Evolutionary conservation across 2,888 invertebrate species (phyloP).

Genomic region (Allolobophora icterica): DNA sequence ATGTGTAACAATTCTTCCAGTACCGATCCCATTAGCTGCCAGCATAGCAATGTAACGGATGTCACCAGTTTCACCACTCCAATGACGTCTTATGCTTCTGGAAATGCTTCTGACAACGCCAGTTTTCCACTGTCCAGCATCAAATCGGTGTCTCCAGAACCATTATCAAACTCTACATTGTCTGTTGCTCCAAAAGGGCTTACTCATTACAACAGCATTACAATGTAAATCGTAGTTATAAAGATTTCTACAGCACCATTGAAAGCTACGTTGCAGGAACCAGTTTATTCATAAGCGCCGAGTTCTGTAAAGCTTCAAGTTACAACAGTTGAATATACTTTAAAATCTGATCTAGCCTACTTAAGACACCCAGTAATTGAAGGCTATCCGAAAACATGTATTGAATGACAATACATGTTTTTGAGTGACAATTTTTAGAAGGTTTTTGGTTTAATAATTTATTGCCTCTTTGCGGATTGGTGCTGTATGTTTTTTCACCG

Average conservation of each 20-base stretch:
- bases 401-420: too few relatives aligned
- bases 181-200: background rate
- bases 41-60: slow-evolving; percentile 5
- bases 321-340: background rate
- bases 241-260: too few relatives aligned
- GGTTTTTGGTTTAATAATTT: slow-evolving; percentile 9
- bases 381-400: background rate
- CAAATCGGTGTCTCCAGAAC: background rate
- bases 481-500: background rate
- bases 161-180: background rate
- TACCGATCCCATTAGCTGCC: background rate
- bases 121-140: background rate
- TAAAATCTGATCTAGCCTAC: background rate
- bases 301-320: background rate
- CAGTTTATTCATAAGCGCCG: too few relatives aligned
- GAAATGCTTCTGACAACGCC: background rate
- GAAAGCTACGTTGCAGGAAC: too few relatives aligned
- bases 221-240: too few relatives aligned
- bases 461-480: background rate
- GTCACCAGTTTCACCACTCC: background rate
- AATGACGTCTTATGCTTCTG: background rate
- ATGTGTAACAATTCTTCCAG: background rate
- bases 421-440: background rate
- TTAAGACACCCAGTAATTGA: background rate
- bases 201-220: too few relatives aligned